phyloP scores from a whole-genome alignment of 2,797 vertebrate species.

The Molossus molossus region DNA sequence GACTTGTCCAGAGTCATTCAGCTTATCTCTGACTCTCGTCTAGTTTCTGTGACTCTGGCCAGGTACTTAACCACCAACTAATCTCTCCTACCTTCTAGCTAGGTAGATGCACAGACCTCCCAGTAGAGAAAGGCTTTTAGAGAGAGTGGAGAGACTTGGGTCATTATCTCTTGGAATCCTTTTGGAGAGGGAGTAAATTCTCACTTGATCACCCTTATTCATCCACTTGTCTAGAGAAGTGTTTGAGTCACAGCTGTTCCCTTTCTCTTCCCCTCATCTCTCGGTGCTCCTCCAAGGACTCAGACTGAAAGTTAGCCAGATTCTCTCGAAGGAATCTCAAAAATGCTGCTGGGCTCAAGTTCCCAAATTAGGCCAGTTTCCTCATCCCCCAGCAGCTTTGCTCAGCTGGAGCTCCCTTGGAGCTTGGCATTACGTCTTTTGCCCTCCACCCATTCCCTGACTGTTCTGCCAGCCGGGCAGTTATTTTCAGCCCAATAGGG shows the following conservation, averaged over 20 bases:
- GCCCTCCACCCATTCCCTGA: slow-evolving; percentile 81
- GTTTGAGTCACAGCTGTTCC: slow-evolving; percentile 85
- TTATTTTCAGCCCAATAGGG: slow-evolving; percentile 93
- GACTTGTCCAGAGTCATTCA: background rate
- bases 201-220: slow-evolving; percentile 65
- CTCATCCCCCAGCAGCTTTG: slow-evolving; percentile 88
- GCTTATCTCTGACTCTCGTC: background rate
- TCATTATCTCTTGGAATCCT: slow-evolving; percentile 64
- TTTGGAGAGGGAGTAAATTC: slow-evolving; percentile 50
- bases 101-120: background rate
- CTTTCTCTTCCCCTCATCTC: slow-evolving; percentile 39
- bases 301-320: slow-evolving; percentile 89
- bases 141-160: background rate
- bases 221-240: slow-evolving; percentile 81
- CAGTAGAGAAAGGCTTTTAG: slow-evolving; percentile 20
- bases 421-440: slow-evolving; percentile 78
- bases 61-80: background rate
- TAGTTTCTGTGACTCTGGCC: background rate
- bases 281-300: slow-evolving; percentile 82
- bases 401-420: slow-evolving; percentile 86
- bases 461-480: slow-evolving; percentile 89
- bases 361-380: slow-evolving; percentile 98
- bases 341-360: slow-evolving; percentile 94
- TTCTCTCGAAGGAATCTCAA: slow-evolving; percentile 91
- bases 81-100: background rate